Conservation (phyloP, 2,113 vertebrate species). For the Sturnus vulgaris region DNA sequence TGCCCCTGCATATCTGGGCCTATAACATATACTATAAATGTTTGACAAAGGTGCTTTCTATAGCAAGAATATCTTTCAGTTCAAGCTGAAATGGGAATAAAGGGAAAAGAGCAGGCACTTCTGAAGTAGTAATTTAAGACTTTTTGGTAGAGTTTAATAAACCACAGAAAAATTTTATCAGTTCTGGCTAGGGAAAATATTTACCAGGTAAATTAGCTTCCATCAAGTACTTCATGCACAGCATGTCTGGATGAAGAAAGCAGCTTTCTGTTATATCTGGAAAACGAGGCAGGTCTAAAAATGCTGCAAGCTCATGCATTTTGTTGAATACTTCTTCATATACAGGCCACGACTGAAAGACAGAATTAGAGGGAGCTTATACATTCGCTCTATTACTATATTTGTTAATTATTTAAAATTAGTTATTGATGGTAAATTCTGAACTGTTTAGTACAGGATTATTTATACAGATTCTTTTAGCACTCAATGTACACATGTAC, state of each 20-base stretch:
- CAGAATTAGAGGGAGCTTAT: background rate
- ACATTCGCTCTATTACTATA: background rate
- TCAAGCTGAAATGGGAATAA: background rate
- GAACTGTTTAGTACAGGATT: background rate
- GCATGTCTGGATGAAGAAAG: constrained; percentile 83
- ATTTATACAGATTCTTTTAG: background rate
- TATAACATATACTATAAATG: background rate
- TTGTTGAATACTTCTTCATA: constrained; percentile 76
- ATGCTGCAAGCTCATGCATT: constrained; percentile 63
- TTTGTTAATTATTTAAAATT: background rate
- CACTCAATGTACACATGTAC: background rate
- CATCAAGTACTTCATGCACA: constrained; percentile 86
- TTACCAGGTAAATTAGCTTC: constrained; percentile 91
- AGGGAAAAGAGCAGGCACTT: background rate
- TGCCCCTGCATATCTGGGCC: background rate
- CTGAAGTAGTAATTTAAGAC: background rate
- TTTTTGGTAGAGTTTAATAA: constrained; percentile 13
- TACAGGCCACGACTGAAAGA: constrained; percentile 78
- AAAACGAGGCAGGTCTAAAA: constrained; percentile 84
- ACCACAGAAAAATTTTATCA: constrained; percentile 3
- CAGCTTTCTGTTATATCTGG: constrained; percentile 80
- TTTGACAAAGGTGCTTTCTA: background rate
- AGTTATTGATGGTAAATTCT: background rate
- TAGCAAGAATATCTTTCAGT: background rate
- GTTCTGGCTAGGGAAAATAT: background rate